Evolutionary conservation across 2,797 vertebrate genomes (phyloP).

Genomic region (Artibeus jamaicensis): DNA sequence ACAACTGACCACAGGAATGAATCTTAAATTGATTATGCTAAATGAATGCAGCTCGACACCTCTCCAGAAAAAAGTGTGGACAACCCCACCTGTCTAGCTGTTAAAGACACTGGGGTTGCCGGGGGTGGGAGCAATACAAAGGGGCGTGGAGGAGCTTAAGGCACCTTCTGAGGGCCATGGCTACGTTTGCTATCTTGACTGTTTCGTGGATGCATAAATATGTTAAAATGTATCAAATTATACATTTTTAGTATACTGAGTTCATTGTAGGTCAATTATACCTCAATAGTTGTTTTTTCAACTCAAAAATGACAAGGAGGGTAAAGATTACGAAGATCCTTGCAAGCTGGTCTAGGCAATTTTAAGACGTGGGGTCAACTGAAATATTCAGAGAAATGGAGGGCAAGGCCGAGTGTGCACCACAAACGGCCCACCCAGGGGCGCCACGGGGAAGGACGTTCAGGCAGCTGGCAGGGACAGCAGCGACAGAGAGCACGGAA

Average conservation of each 20-base stretch:
- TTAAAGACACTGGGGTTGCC: not conserved
- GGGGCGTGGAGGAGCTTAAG: too few species aligned
- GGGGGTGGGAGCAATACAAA: not conserved
- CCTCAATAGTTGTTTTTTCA: not conserved
- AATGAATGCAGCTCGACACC: not conserved
- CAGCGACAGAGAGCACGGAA: not conserved
- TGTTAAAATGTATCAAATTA: not conserved
- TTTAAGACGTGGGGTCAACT: not conserved
- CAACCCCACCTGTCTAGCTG: not conserved
- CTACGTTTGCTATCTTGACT: rapidly evolving
- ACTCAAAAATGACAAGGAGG: not conserved
- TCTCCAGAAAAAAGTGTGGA: too few species aligned
- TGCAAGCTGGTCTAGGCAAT: not conserved
- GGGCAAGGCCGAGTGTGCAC: not conserved
- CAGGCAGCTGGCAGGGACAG: not conserved
- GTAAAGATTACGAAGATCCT: not conserved
- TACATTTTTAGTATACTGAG: not conserved
- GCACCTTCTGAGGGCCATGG: not conserved
- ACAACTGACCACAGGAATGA: not conserved
- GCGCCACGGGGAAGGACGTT: not conserved
- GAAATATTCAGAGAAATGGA: not conserved
- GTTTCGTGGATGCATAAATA: not conserved
- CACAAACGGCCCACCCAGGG: not conserved
- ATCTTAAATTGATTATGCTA: not conserved
- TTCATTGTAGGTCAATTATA: not conserved